phyloP scores from a whole-genome alignment of 2,888 invertebrate species.

The Diarsia rubi region DNA sequence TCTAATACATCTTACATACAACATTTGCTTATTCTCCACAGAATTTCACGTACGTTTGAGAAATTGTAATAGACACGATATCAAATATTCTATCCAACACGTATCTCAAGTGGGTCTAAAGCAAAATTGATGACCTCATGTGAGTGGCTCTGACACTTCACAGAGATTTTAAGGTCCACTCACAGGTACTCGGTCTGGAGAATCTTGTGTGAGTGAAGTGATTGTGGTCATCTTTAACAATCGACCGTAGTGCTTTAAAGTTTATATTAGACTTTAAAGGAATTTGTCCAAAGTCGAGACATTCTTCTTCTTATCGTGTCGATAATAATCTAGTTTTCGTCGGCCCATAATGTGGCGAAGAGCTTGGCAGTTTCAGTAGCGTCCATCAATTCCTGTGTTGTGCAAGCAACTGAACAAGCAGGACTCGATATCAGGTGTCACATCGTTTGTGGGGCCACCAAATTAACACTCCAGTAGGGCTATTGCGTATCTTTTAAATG shows the following conservation, averaged over 20 bases:
- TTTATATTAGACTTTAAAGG: background rate
- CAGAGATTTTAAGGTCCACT: constrained; percentile 27
- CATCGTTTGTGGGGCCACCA: too few relatives aligned
- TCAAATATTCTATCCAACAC: constrained; percentile 45
- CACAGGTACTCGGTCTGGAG: constrained; percentile 14
- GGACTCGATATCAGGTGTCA: too few relatives aligned
- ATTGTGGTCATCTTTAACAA: background rate
- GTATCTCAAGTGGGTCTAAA: constrained; percentile 34
- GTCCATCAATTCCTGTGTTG: too few relatives aligned
- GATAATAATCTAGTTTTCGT: too few relatives aligned
- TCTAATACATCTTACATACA: background rate
- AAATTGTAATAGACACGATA: constrained; percentile 41
- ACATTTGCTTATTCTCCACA: background rate
- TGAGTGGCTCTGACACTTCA: constrained; percentile 28
- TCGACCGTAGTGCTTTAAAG: background rate
- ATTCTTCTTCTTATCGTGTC: too few relatives aligned
- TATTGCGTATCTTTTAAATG: too few relatives aligned
- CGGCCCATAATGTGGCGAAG: too few relatives aligned
- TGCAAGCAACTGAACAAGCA: too few relatives aligned
- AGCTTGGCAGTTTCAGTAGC: too few relatives aligned
- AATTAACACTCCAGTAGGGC: too few relatives aligned
- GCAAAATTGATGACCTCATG: constrained; percentile 49
- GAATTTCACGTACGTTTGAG: constrained; percentile 30
- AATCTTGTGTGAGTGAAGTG: background rate
- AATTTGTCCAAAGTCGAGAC: background rate